These are phyloP conservation scores for Heloderma charlesbogerti DNA, from an alignment of 2,113 vertebrate species.

Conservation along the genomic window DNA sequence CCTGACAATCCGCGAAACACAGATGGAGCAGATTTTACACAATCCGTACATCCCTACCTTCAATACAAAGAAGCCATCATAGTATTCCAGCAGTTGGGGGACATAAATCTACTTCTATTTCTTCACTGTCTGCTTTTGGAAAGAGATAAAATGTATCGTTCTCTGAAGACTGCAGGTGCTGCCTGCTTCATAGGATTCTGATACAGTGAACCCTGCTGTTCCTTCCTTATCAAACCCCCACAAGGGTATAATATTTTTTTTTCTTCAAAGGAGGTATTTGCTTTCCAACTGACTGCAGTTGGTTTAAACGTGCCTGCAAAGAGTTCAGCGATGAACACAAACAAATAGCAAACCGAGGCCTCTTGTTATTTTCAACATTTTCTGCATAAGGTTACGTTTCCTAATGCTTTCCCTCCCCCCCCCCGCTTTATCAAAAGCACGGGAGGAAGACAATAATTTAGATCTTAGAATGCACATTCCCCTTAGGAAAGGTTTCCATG, in stretches of 20 bases:
- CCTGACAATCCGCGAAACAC: too few relatives aligned
- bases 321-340: not conserved
- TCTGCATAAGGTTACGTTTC: not conserved
- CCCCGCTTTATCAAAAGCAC: not conserved
- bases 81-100: not conserved
- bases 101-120: not conserved
- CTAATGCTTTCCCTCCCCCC: not conserved
- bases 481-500: not conserved
- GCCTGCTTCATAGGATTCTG: not conserved
- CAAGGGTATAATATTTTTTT: too few relatives aligned
- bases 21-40: too few relatives aligned
- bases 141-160: not conserved
- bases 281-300: not conserved
- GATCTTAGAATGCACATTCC: not conserved
- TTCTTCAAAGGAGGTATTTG: too few relatives aligned
- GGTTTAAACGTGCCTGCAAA: not conserved
- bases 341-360: not conserved
- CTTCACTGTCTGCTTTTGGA: not conserved
- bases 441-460: too few relatives aligned
- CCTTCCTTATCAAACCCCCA: not conserved
- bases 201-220: not conserved
- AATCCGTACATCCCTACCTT: too few relatives aligned
- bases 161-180: not conserved
- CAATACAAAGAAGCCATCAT: not conserved
- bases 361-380: not conserved